Evolutionary conservation across 1,140 invertebrate genomes (phyloP).

Genomic region (Drosophila pectinifera): DNA sequence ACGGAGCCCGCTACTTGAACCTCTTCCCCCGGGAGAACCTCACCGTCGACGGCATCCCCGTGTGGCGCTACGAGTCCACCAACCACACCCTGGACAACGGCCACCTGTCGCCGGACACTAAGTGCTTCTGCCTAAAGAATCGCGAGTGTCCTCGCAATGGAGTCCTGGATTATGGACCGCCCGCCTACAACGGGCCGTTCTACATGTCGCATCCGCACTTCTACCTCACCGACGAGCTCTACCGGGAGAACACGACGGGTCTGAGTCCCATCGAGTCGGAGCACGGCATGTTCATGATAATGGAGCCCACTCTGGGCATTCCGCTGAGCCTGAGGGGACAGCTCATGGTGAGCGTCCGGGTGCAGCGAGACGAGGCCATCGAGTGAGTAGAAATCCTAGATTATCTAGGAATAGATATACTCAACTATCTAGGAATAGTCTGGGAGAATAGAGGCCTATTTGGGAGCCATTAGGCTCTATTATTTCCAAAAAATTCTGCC

Average conservation of each 20-base stretch:
- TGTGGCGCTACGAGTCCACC: slow-evolving; percentile 87
- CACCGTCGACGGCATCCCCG: slow-evolving; percentile 86
- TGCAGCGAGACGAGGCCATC: slow-evolving; percentile 86
- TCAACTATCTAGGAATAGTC: too few species aligned
- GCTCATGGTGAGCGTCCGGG: slow-evolving; percentile 89
- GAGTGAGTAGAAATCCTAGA: slow-evolving; percentile 85
- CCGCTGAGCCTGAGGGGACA: slow-evolving; percentile 88
- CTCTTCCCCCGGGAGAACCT: slow-evolving; percentile 79
- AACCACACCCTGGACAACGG: slow-evolving; percentile 89
- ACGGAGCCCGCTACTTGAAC: slow-evolving; percentile 88
- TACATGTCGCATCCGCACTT: slow-evolving; percentile 95
- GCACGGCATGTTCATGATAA: slow-evolving; percentile 89
- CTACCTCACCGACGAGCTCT: slow-evolving; percentile 90
- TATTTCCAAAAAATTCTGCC: too few species aligned
- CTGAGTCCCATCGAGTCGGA: slow-evolving; percentile 88
- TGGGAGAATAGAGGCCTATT: too few species aligned
- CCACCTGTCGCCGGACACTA: slow-evolving; percentile 75
- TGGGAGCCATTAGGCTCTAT: too few species aligned
- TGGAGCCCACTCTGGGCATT: slow-evolving; percentile 91
- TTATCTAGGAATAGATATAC: too few species aligned
- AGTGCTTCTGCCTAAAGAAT: slow-evolving; percentile 70
- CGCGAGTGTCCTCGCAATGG: slow-evolving; percentile 85
- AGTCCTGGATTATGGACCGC: slow-evolving; percentile 89
- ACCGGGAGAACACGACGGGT: slow-evolving; percentile 88
- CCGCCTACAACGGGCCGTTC: slow-evolving; percentile 90